Conservation (phyloP, 2,797 vertebrate species). For the Catostomus latipinnis region DNA sequence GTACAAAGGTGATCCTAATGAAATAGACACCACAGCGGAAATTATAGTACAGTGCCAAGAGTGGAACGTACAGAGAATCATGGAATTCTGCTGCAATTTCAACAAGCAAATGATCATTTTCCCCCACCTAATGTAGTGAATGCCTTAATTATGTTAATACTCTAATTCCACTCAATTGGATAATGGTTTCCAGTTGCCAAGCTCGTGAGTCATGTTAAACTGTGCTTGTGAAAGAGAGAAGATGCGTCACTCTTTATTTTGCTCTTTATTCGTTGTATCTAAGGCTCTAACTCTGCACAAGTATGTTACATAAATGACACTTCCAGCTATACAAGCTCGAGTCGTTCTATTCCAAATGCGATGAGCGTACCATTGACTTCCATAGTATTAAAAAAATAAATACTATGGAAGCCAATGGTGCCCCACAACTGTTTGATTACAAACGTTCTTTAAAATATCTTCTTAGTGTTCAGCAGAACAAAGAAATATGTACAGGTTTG, state of each 20-base stretch:
- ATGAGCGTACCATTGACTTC: no score
- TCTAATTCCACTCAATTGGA: conserved; percentile 62
- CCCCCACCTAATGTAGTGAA: conserved; percentile 53
- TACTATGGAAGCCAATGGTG: no score
- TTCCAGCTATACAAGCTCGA: not conserved
- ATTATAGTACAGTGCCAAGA: conserved; percentile 57
- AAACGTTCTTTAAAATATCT: no score
- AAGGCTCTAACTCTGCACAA: not conserved
- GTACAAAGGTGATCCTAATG: conserved; percentile 72
- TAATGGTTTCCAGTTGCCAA: conserved; percentile 66
- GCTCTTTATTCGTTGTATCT: conserved; percentile 6
- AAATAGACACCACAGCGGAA: conserved; percentile 76
- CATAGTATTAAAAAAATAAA: no score
- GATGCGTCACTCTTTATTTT: conserved; percentile 35
- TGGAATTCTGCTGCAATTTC: conserved; percentile 70
- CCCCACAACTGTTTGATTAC: no score
- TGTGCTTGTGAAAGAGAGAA: conserved; percentile 46
- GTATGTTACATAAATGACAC: not conserved
- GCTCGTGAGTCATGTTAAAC: conserved; percentile 53
- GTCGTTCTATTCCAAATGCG: not conserved
- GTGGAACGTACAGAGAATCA: conserved; percentile 67
- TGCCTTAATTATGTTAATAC: conserved; percentile 66
- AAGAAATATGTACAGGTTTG: no score
- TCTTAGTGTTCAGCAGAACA: no score
- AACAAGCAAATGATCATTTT: conserved; percentile 66